Conservation (phyloP, 2,113 vertebrate genomes). For the Oxygymnocypris stewartii region DNA sequence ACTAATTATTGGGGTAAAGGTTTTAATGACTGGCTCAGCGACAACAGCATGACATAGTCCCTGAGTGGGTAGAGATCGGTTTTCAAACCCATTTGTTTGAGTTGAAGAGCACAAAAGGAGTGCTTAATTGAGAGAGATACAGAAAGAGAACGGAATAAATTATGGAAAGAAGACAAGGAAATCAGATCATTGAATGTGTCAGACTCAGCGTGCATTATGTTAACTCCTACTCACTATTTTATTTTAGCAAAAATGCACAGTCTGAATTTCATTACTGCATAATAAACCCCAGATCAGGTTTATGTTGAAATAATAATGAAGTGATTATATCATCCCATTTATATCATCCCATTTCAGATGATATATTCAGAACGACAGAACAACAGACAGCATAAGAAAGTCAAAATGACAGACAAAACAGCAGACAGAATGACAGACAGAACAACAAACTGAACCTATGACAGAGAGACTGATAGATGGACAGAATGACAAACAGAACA, state of each 20-base stretch:
- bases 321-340: too few relatives aligned
- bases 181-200: background rate
- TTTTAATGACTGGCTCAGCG: slow-evolving; percentile 44
- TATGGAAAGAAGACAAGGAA: background rate
- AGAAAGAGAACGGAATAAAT: background rate
- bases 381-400: background rate
- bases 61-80: slow-evolving; percentile 15
- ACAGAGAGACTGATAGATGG: background rate
- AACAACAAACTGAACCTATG: background rate
- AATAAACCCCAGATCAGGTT: too few relatives aligned
- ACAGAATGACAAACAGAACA: background rate
- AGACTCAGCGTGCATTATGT: background rate
- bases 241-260: too few relatives aligned
- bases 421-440: background rate
- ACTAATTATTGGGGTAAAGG: slow-evolving; percentile 44
- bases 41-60: slow-evolving; percentile 30
- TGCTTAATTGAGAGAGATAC: background rate
- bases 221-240: background rate
- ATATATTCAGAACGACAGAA: background rate
- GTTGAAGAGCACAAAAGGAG: slow-evolving; percentile 1
- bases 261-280: too few relatives aligned
- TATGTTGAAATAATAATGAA: too few relatives aligned
- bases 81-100: slow-evolving; percentile 34
- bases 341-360: too few relatives aligned
- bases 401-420: background rate